Evolutionary conservation across 2,797 vertebrate species (phyloP), one percentile per base, ranked within the genome.

Genomic region (Bufotes viridis): DNA sequence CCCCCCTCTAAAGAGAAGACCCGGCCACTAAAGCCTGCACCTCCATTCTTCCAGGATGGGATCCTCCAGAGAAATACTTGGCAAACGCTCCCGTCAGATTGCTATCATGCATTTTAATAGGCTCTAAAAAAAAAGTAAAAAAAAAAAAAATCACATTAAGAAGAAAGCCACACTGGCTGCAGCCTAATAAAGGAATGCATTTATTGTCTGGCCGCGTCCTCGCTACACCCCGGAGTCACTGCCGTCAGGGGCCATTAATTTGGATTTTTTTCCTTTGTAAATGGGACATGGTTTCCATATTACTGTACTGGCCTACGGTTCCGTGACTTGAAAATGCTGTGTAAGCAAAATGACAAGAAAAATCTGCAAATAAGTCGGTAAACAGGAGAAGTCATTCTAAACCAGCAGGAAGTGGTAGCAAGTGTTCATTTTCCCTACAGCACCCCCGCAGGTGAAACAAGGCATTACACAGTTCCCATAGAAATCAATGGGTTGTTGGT

Each of bases 61-160:
- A 17, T 60, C 29, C 78, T 60, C 63, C 15, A 42, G 65, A 67
- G 78, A 81, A 81, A 53, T 53, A 42, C 29, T 81, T 86, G 63
- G 63, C 84, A 86, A 34, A 34, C 11, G 0, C 75, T 79, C 53
- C 75, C 14, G 29, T 80, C 76, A 69, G 10, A 86, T 75, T 69
- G 75, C 63, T 72, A 57, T 51, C 85, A 72, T 81, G 29, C 51
- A 61, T 81, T 81, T 80, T 86, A 86, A 86, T 85, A 65, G 84
- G 60, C 76, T 51, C 18, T 78, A 86, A 79, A 86, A 78, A 86
- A 78, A 60, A 86, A 65, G 9, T 76, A 76, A 84, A 84, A 60
- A 61, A 42, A 76, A 76, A 75, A 84, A 60, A 51, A 42, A 76
- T 76, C 75, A 65, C 63, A 58, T 86, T 78, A 86, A 86, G 74